These are phyloP conservation scores for Poeciliopsis gracilis DNA, from an alignment of 2,797 vertebrate genomes.

Conservation along the genomic window DNA sequence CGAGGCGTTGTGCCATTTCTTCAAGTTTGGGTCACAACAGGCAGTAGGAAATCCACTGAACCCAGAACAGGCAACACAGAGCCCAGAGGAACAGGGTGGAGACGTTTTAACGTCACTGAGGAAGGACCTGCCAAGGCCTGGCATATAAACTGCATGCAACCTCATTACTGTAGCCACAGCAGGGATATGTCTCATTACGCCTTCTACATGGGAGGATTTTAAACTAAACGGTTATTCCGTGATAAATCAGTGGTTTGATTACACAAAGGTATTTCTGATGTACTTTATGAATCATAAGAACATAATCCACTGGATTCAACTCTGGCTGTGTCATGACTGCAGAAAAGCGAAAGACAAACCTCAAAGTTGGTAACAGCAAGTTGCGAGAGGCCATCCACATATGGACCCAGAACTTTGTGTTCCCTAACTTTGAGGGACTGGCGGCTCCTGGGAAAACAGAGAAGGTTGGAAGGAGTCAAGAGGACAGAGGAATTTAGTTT, in stretches of 20 bases:
- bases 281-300: slow-evolving; percentile 5
- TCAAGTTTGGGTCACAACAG: slow-evolving; percentile 38
- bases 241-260: slow-evolving; percentile 35
- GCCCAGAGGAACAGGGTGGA: slow-evolving; percentile 68
- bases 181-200: slow-evolving; percentile 46
- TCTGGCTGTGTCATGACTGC: slow-evolving; percentile 5
- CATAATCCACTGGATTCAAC: slow-evolving; percentile 15
- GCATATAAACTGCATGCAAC: slow-evolving; percentile 52
- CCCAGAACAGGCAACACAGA: slow-evolving; percentile 49
- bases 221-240: slow-evolving; percentile 12
- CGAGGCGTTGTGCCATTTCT: slow-evolving; percentile 31
- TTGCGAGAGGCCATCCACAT: slow-evolving; percentile 97
- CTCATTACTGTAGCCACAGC: slow-evolving; percentile 47
- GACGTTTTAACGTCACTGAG: slow-evolving; percentile 71
- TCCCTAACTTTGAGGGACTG: slow-evolving; percentile 98
- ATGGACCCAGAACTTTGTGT: slow-evolving; percentile 96
- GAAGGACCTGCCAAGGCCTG: slow-evolving; percentile 64
- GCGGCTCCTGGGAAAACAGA: slow-evolving; percentile 82
- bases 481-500: neutral
- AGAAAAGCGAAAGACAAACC: slow-evolving; percentile 79
- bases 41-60: slow-evolving; percentile 47
- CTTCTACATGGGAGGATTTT: slow-evolving; percentile 34
- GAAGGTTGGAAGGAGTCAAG: slow-evolving; percentile 6
- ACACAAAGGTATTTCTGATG: neutral
- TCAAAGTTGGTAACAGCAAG: slow-evolving; percentile 96